Evolutionary conservation across 2,888 invertebrate species (phyloP), one percentile per base, ranked within the genome.

Genomic region (Calameuta filiformis): DNA sequence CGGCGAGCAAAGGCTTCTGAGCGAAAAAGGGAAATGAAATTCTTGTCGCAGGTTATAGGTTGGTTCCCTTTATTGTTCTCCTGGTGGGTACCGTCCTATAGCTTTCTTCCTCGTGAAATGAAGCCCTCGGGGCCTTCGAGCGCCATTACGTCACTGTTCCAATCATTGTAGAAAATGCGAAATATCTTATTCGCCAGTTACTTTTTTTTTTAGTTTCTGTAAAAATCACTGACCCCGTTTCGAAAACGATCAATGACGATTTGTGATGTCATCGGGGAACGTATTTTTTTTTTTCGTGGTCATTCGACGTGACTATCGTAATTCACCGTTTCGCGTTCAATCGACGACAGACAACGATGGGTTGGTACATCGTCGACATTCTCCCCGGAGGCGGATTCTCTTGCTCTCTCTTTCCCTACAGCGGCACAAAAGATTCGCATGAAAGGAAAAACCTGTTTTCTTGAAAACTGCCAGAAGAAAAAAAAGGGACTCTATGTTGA

Each of bases 21-120:
- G 84, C 81, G 84, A 85, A 83, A 86, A 84, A 86, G 84, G 87
- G 86, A 87, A 87, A 88, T 88, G 86, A 87, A 87, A 87, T 88
- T 87, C 86, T 84, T 83, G 83, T 84, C 84, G 77, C 83, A 84
- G 83, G 83, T 81, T 78, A 68, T 78, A 68, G 71, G 68, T 79
- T 80, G 81, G 81, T 80, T 79, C 81, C 79, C 80, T 81, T 73
- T 83, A 82, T 82, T 83, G 83, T 83, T 75, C 37, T 37, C 71
- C 35, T 76, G 40, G 23, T 77, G 75, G 3, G 56, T 73, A 12
- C 76, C 35, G 23, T 23, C 74, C 56, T 75, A 40, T 74, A 76
- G 35, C 68, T 75, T 77, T 81, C 80, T 79, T 80, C 79, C 75
- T 78, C 76, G 75, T 74, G 73, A 79, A 79, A 81, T 80, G 78